Base-by-base conservation (phyloP, 2,113 vertebrate genomes). In the Drymodes brunneopygia region DNA sequence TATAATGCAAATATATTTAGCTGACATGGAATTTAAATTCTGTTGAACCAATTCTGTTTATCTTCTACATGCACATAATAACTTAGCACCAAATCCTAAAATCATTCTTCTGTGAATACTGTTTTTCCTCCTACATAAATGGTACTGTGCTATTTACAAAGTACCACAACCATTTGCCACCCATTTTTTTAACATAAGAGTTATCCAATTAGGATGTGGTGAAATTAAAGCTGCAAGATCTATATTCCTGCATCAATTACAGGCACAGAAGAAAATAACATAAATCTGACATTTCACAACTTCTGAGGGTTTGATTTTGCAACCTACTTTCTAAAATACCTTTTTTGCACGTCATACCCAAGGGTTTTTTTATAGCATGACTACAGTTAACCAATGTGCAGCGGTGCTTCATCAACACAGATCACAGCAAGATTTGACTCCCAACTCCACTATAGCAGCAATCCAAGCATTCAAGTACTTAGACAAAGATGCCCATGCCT, bases 321-420 rank as follows among this genome's bases (percentile, higher is more conserved):
- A 92, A 91, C 78, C 81, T 91, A 66, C 87, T 91, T 96, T 94
- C 84, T 67, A 94, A 86, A 94, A 93, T 70, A 86, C 72, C 77
- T 69, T 94, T 77, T 54, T 54, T 57, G 35, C 47, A 69, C 3
- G 1, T 86, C 74, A 80, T 58, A 91, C 23, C 5, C 53, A 33
- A 82, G 60, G 10, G 1, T 7, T 71, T 81, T 85, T 94, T 90
- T 90, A 73, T 47, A 92, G 50, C 50, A 70, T 50, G 67, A 58
- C 33, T 66, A 56, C 75, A n/a, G 40, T 82, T 75, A 79, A 64
- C 18, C 28, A 71, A 44, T 5, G 14, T 48, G 58, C 62, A 87
- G 56, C 0, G 0, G 45, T 70, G 54, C 38, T 81, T 19, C 40
- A 65, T 53, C 78, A 73, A 64, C 53, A 66, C 5, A 51, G 25